These are phyloP conservation scores for Larimichthys crocea DNA, from an alignment of 2,113 vertebrate genomes.

Conservation along the genomic window DNA sequence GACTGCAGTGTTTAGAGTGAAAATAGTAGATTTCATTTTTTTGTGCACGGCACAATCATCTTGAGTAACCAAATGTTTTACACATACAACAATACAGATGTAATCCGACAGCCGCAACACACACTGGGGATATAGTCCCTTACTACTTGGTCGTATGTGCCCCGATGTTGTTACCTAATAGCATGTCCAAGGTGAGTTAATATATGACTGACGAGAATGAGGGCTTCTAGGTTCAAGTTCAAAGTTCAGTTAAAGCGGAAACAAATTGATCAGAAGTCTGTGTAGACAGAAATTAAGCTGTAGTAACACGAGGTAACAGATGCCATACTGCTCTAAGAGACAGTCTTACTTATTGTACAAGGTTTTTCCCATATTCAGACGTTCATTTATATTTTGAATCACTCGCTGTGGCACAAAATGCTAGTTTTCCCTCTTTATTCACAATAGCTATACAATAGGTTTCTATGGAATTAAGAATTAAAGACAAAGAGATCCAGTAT, in stretches of 20 bases:
- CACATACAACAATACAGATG: neutral
- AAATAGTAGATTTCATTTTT: conserved; percentile 11
- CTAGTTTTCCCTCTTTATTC: neutral
- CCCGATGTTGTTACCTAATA: conserved; percentile 43
- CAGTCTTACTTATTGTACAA: no score
- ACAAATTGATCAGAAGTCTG: conserved; percentile 25
- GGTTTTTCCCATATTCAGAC: no score
- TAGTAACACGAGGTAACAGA: neutral
- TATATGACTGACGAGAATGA: conserved; percentile 61
- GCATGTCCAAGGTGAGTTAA: conserved; percentile 63
- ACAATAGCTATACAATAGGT: neutral
- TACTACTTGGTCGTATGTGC: conserved; percentile 20
- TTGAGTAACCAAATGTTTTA: conserved; percentile 6
- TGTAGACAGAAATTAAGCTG: neutral
- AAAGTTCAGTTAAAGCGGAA: conserved; percentile 59
- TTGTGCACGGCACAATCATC: conserved; percentile 24
- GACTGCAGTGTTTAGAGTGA: neutral
- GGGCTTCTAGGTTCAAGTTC: conserved; percentile 53
- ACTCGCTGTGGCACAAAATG: no score
- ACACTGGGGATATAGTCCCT: neutral
- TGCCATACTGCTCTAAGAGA: neutral
- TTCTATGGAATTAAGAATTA: neutral
- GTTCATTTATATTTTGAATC: no score
- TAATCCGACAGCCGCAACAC: conserved; percentile 1
- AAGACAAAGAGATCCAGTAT: neutral